These are phyloP conservation scores for Panopea generosa DNA, from an alignment of 2,888 invertebrate species.

Conservation along the genomic window DNA sequence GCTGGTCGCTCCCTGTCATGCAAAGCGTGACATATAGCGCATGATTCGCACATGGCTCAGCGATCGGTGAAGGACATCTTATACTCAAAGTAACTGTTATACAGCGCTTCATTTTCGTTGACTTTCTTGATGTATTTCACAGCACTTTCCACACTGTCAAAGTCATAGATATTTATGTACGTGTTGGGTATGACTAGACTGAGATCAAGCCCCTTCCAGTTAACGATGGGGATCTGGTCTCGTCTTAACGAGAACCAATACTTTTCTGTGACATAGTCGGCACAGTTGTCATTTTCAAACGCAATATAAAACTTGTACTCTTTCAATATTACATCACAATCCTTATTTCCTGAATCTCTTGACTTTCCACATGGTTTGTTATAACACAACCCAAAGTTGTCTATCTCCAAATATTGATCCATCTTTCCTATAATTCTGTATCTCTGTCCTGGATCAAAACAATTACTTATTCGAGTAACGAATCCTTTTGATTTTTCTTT, in stretches of 20 bases:
- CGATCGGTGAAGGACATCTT: conserved; percentile 12
- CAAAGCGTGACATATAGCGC: conserved; percentile 65
- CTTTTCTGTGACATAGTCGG: conserved; percentile 76
- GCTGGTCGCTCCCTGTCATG: conserved; percentile 58
- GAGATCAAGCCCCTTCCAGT: conserved; percentile 60
- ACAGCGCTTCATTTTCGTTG: conserved; percentile 63
- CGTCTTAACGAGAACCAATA: conserved; percentile 68
- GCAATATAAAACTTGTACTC: conserved; percentile 73
- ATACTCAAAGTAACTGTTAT: conserved; percentile 72
- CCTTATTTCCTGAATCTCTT: neutral
- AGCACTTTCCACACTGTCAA: conserved; percentile 44
- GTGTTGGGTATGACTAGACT: conserved; percentile 42
- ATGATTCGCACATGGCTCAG: neutral
- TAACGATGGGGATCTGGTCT: conserved; percentile 73
- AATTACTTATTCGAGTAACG: conserved; percentile 47
- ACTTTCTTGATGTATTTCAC: conserved; percentile 62
- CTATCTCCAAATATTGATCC: conserved; percentile 53
- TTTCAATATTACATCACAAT: conserved; percentile 56
- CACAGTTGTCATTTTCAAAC: conserved; percentile 73
- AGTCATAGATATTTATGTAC: conserved; percentile 68
- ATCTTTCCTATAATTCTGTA: conserved; percentile 51
- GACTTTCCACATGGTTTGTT: conserved; percentile 39
- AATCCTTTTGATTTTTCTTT: conserved; percentile 48
- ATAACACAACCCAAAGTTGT: conserved; percentile 72
- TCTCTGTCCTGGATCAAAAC: conserved; percentile 55